Base-by-base conservation (phyloP, 2,797 vertebrate genomes). In the Melanotaenia boesemani region DNA sequence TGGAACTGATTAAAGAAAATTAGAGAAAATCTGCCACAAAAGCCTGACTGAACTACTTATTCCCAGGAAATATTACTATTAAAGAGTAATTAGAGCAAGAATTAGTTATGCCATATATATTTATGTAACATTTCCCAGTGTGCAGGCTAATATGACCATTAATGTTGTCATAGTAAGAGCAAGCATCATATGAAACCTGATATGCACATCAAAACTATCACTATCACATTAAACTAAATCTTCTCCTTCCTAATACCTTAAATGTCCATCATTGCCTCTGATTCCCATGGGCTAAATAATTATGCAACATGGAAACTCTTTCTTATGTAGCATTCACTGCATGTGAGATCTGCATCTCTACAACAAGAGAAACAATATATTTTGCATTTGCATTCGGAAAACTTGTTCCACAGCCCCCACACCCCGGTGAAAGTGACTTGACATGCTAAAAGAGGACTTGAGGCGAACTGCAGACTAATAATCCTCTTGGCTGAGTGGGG, bases 401-500 rank as follows among this genome's bases (percentile, higher is more conserved):
- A 74, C 67, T 74, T 58, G 56, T 64, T 71, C n/a, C 37, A 56
- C 56, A 36, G 20, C 54, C 59, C 58, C 61, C 5, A 50, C 16
- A 6, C 18, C 6, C 7, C 7, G 7, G 86, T 54, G 86, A 90
- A 88, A 89, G 87, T 86, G 80, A 83, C 74, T 88, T 41, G 52
- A 74, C 64, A 75, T 32, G 34, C 20, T 30, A 62, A 76, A 66
- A 83, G 76, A 63, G 41, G 61, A 77, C 30, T 41, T 54, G 69
- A 81, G 73, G 66, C 74, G 62, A 86, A 77, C 62, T 54, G 6
- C 77, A 87, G 82, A 77, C 77, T 88, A 84, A 63, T 90, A 91
- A 92, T 92, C 90, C 87, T 90, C 80, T 86, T 74, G 86, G 86
- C 89, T 80, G 77, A 88, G 81, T 70, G 64, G 85, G 89, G 88